Base-by-base conservation (phyloP, 2,888 invertebrate genomes). In the Xestia c-nigrum region DNA sequence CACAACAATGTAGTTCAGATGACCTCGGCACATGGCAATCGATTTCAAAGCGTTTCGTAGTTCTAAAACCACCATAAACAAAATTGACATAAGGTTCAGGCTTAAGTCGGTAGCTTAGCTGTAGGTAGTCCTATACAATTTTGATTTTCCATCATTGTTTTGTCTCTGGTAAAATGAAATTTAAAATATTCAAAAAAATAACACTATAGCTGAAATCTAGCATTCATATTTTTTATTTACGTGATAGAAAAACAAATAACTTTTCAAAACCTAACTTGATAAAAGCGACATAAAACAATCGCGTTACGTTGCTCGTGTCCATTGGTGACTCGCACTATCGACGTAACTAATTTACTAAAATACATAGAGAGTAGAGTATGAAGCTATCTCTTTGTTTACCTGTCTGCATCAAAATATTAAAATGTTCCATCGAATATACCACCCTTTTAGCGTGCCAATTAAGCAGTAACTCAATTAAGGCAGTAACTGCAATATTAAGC, bases 391-490 rank as follows among this genome's bases (percentile, higher is more conserved):
- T n/a, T 63, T 46, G 24, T 65, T 59, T 59, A 66, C 46, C 40
- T 5, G 38, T n/a, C 4, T 43, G 43, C 31, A 38, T 64, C 52
- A 68, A 75, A 69, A 61, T 69, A 57, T 65, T 65, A 72, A 78
- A 83, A 72, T 74, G 59, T 72, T 65, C 38, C 79, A 78, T 74
- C 65, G 46, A 72, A 69, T 79, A 78, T 16, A 21, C 71, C 43
- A 57, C 74, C 75, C 71, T 80, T 80, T 76, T 63, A 77, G 73
- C 64, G 66, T 47, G 50, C 64, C 74, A 73, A 75, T 84, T 75
- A 76, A 57, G 67, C 57, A 9, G 16, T 80, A 78, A 74, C 59
- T 50, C 65, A 75, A 78, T 80, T 84, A 69, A 46, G 46, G 46
- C 14, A 38, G 21, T 14, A 47, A 73, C 31, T 46, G 38, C 57